Evolutionary conservation across 2,113 vertebrate species (phyloP), one percentile per base, ranked within the genome.

Genomic region (Callionymus lyra): DNA sequence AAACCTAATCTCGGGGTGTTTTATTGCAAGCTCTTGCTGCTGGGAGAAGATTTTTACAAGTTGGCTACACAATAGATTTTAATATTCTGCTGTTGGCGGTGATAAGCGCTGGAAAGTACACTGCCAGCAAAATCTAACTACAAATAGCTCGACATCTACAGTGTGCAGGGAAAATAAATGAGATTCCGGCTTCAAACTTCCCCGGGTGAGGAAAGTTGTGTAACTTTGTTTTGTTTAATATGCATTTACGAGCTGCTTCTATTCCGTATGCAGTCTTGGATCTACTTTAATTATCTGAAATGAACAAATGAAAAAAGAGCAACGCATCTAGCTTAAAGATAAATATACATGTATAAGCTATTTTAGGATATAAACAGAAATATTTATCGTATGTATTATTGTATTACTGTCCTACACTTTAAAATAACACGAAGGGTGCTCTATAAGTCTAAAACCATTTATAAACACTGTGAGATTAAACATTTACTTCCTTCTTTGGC

Each of bases 31-130:
- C 45, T 44, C 37, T 42, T 41, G 54, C 53, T 53, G 32, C 42
- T 33, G 70, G 65, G 46, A 52, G 17, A 56, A 44, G 35, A 34
- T 52, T 70, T 68, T 68, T 63, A 79, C 65, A 68, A 76, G 64
- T 31, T 27, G 59, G 62, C 50, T 19, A 42, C 53, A 66, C 58
- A 74, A 68, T 52, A 51, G 53, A 65, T 59, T 56, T 61, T 46
- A 63, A 68, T 74, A 61, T 70, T 73, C 53, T 50, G 64, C 72
- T 68, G 61, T 55, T 18, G 38, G 45, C 31, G 5, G 48, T 38
- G 61, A 75, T 72, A 73, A 62, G 66, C 56, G 69, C 36, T 45
- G 44, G 52, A 54, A 73, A 59, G 49, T 45, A 50, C 56, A 43
- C 47, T 47, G 63, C 51, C 65, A 64, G 53, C 63, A 62, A 45